Evolutionary conservation across 2,113 vertebrate genomes (phyloP).

Genomic region (Pachycephala philippinensis): DNA sequence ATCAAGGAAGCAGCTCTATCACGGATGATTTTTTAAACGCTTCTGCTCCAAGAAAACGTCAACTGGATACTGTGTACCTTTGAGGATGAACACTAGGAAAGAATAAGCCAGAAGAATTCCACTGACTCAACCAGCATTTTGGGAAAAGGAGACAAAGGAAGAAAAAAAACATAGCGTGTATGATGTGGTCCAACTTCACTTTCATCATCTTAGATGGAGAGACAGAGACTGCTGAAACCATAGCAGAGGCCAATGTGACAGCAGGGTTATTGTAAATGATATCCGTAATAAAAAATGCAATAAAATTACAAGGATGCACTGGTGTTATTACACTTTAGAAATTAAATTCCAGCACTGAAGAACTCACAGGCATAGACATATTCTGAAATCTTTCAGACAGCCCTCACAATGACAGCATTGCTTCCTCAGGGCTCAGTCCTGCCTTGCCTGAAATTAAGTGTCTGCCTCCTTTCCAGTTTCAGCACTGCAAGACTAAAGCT

Average conservation of each 20-base stretch:
- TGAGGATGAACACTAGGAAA: neutral
- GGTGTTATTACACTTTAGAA: neutral
- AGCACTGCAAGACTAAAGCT: neutral
- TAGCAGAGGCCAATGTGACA: neutral
- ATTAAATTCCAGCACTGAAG: slow-evolving; percentile 1
- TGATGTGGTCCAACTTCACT: neutral
- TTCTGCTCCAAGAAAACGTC: neutral
- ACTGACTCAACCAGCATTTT: neutral
- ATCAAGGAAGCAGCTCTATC: neutral
- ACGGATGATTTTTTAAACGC: neutral
- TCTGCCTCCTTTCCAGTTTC: neutral
- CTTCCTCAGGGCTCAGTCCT: neutral
- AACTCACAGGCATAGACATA: neutral
- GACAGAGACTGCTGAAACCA: neutral
- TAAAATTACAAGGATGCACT: neutral
- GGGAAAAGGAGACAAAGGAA: neutral
- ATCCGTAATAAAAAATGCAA: slow-evolving; percentile 3
- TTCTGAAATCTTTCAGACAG: neutral
- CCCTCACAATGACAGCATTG: neutral
- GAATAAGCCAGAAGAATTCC: neutral
- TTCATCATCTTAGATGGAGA: neutral
- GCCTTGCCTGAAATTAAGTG: neutral
- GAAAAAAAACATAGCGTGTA: neutral
- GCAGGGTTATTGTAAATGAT: neutral
- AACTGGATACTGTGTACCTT: neutral